These are phyloP conservation scores for Mastomys coucha DNA, from an alignment of 2,113 vertebrate genomes.

Conservation along the genomic window DNA sequence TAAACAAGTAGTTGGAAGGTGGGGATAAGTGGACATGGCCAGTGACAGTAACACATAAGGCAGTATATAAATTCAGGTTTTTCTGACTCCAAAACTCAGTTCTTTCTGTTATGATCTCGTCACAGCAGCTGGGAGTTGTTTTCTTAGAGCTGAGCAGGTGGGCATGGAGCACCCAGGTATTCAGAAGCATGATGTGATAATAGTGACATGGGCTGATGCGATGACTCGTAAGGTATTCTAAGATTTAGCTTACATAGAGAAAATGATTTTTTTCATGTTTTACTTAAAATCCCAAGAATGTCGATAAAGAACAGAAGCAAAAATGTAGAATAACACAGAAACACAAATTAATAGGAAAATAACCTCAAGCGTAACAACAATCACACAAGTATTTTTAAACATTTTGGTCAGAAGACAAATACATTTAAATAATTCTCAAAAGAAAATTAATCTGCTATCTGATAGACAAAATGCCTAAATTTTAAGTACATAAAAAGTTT, in stretches of 20 bases:
- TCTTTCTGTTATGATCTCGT: background rate
- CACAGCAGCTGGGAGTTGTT: background rate
- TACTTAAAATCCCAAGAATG: background rate
- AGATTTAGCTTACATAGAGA: background rate
- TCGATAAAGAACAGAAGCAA: background rate
- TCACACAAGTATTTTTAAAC: slow-evolving; percentile 2
- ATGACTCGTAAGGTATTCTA: background rate
- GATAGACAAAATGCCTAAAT: background rate
- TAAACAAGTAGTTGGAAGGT: background rate
- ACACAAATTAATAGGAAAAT: background rate
- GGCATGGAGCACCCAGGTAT: background rate
- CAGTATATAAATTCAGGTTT: slow-evolving; percentile 21
- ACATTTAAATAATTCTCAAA: background rate
- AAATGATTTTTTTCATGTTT: slow-evolving; percentile 44
- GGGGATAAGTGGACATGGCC: background rate
- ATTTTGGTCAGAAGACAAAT: background rate
- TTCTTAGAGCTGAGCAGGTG: background rate
- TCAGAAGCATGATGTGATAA: background rate
- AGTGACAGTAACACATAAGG: slow-evolving; percentile 2
- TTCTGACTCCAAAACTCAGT: background rate
- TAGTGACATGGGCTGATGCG: background rate
- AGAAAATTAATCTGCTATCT: background rate
- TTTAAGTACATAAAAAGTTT: background rate
- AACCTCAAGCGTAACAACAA: slow-evolving; percentile 13
- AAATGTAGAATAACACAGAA: background rate